Percentiles rank a stretch among this genome's conserved stretches.
These are phyloP conservation scores for Ceuthmochares aereus DNA, from an alignment of 2,113 vertebrate genomes.

Conservation along the genomic window DNA sequence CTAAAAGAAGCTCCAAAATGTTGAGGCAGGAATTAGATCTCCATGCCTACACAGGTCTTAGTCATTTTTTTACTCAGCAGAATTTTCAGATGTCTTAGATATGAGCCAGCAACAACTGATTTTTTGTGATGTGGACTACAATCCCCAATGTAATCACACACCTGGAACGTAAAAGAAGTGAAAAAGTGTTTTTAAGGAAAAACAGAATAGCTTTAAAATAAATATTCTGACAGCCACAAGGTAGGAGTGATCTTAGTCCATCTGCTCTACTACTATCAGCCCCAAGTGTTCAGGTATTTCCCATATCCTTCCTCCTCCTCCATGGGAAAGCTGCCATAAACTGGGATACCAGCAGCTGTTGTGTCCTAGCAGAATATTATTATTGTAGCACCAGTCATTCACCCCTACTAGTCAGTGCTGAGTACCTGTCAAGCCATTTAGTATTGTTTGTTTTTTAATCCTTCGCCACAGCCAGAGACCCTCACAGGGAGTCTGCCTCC, in stretches of 20 bases:
- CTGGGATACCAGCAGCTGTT: neutral
- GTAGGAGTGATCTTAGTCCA: neutral
- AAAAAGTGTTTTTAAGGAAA: neutral
- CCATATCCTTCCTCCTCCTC: neutral
- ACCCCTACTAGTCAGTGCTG: neutral
- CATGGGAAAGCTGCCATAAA: neutral
- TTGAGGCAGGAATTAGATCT: neutral
- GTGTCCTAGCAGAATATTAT: neutral
- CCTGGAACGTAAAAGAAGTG: neutral
- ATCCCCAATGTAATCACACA: neutral
- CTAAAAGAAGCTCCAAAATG: neutral
- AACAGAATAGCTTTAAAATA: neutral
- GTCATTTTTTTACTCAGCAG: neutral
- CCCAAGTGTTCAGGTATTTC: neutral
- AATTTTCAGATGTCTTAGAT: neutral
- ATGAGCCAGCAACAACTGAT: neutral
- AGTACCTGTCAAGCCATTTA: neutral
- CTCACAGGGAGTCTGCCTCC: neutral
- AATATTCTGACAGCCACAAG: neutral
- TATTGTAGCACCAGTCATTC: neutral
- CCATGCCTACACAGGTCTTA: neutral
- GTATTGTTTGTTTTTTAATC: neutral
- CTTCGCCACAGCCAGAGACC: neutral
- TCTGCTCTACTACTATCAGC: neutral
- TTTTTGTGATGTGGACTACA: neutral